Conservation (phyloP, 2,888 invertebrate species). For the Drosophila picticornis region DNA sequence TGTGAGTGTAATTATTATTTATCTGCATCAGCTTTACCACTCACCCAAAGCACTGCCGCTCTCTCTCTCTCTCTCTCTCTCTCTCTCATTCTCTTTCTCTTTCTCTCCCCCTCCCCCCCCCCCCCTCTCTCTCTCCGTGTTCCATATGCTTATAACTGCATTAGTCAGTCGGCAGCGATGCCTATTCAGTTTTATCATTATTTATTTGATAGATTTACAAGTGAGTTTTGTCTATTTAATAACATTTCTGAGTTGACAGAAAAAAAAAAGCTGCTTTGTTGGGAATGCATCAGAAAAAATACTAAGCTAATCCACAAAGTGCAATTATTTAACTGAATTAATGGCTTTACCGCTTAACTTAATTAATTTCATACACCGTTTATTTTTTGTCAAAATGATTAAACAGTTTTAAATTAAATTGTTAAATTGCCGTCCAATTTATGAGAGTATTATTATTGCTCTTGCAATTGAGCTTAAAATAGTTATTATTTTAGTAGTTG, state of each 20-base stretch:
- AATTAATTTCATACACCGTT: background rate
- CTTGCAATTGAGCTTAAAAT: background rate
- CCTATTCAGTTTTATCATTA: conserved; percentile 24
- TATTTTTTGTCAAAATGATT: background rate
- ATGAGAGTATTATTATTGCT: no score
- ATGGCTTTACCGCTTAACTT: background rate
- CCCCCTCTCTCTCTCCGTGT: no score
- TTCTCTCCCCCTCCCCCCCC: background rate
- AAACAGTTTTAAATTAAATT: background rate
- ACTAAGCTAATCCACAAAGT: background rate
- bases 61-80: background rate
- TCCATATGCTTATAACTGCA: conserved; percentile 35
- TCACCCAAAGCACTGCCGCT: background rate
- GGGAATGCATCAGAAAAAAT: background rate
- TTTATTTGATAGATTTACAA: conserved; percentile 48
- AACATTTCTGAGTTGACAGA: background rate
- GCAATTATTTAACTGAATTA: background rate
- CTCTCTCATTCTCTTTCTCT: background rate
- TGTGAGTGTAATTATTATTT: conserved; percentile 81
- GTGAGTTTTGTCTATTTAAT: conserved; percentile 36
- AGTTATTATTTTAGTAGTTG: background rate
- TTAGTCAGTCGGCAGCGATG: conserved; percentile 23
- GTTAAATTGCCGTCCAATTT: background rate
- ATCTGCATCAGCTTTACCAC: conserved; percentile 52
- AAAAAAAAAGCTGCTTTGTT: background rate